Evolutionary conservation across 2,113 vertebrate species (phyloP), one percentile per base, ranked within the genome.

Genomic region (Potamarius usumacintae): DNA sequence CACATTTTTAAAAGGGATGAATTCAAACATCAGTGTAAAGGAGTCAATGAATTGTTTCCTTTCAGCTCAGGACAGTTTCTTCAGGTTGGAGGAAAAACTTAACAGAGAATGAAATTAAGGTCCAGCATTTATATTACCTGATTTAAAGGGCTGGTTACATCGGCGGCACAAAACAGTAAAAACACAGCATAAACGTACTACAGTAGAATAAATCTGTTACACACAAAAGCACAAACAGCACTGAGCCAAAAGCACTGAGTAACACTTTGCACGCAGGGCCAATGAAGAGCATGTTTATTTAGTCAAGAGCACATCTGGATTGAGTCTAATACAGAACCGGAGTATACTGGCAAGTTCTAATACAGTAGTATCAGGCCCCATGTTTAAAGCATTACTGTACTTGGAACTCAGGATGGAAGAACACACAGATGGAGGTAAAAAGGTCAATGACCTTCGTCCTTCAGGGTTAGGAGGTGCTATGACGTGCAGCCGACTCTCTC

Each of bases 401-500:
- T 81, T 74, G 69, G 72, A 78, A 30, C 34, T 85, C 53, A 83
- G 62, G 34, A 25, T 57, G 27, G 53, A 82, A 57, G 34, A n/a
- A 69, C 52, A 85, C 58, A 50, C 69, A 85, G 62, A 84, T 60
- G 55, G 79, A 88, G 80, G 53, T 50, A 50, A 81, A 18, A 81
- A 30, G 55, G 55, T 88, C 80, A 81, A 27, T 58, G 67, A 67
- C 86, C 50, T 12, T 42, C 12, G 30, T 20, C 72, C 48, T 62
- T 72, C 8, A 5, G 18, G 34, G 34, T 90, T 89, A 90, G 85
- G 89, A 89, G 82, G 89, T 30, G 25, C 87, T 27, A 9, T 90
- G 89, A 18, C 87, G 89, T 9, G 87, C 87, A 8, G 87, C 53
- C 0, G 96, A 96, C 84, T 99, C 98, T 90, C 98, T 95, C 67